Percentiles rank a stretch among this genome's conserved stretches.
Evolutionary conservation across 2,888 invertebrate genomes (phyloP).

Genomic region (Thecophora atra): DNA sequence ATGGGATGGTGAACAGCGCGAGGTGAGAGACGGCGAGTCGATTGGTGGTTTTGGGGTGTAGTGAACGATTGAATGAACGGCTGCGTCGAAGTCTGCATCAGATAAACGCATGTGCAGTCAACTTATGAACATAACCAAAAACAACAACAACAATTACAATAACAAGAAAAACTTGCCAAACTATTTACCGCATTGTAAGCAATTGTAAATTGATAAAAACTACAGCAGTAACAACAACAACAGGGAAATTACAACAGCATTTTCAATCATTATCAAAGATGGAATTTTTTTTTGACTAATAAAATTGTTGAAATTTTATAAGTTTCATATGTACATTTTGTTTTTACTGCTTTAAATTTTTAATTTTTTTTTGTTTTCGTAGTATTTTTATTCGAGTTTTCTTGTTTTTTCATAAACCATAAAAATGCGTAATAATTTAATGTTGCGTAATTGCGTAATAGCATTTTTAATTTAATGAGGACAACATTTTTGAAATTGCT

Average conservation of each 20-base stretch:
- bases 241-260: conserved; percentile 15
- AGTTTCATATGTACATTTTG: too few species aligned
- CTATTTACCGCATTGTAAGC: conserved; percentile 20
- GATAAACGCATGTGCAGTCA: conserved; percentile 10
- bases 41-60: neutral
- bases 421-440: too few species aligned
- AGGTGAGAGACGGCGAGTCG: neutral
- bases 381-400: neutral
- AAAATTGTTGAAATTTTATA: neutral
- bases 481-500: too few species aligned
- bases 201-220: conserved; percentile 25
- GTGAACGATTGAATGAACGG: neutral
- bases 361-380: too few species aligned
- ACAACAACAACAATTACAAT: conserved; percentile 9
- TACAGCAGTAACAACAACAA: conserved; percentile 7
- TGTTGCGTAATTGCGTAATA: too few species aligned
- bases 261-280: conserved; percentile 10
- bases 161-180: conserved; percentile 21
- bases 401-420: too few species aligned
- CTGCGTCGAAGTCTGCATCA: conserved; percentile 14
- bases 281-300: conserved; percentile 7
- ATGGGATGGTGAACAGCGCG: too few species aligned
- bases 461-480: too few species aligned
- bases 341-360: too few species aligned
- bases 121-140: neutral